Conservation (phyloP, 2,888 invertebrate genomes). For the Dasypolia templi region DNA sequence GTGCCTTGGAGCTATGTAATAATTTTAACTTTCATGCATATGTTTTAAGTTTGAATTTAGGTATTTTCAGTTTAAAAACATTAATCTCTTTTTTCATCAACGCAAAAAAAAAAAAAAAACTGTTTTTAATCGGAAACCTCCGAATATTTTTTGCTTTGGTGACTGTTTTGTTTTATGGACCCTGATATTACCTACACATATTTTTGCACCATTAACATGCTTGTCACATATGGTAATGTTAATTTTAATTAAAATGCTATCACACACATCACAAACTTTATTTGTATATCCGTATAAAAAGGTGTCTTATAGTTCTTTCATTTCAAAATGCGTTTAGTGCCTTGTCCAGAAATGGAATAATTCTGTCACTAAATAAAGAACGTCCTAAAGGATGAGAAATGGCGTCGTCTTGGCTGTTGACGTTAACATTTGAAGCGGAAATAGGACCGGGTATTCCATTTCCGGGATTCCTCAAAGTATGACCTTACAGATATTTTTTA, state of each 20-base stretch:
- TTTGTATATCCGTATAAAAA: background rate
- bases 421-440: conserved; percentile 58
- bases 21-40: background rate
- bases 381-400: conserved; percentile 21
- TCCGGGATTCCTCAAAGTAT: conserved; percentile 56
- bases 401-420: conserved; percentile 44
- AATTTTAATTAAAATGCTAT: background rate
- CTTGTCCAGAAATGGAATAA: conserved; percentile 4
- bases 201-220: no score
- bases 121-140: background rate
- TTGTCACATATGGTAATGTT: background rate
- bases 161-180: background rate
- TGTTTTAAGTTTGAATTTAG: background rate
- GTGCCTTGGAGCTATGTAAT: background rate
- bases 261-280: no score
- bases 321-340: background rate
- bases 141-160: background rate
- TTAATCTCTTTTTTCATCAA: background rate
- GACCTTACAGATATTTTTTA: conserved; percentile 52
- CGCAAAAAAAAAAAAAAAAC: no score
- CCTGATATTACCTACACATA: background rate
- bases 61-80: no score
- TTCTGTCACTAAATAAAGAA: conserved; percentile 42
- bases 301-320: background rate
- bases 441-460: conserved; percentile 59